Evolutionary conservation across 2,113 vertebrate species (phyloP).

Genomic region (Phoxinus phoxinus): DNA sequence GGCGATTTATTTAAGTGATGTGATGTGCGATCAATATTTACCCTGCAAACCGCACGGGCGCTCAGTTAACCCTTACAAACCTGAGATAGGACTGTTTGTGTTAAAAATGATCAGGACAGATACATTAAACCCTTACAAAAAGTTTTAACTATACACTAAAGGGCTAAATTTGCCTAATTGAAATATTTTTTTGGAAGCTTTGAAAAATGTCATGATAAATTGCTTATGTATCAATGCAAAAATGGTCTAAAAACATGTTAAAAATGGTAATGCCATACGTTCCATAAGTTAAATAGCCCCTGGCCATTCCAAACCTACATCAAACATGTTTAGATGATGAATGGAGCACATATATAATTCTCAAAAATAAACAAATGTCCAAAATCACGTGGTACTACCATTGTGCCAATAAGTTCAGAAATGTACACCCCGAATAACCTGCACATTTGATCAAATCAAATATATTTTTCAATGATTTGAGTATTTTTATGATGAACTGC

Average conservation of each 20-base stretch:
- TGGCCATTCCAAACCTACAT: not conserved
- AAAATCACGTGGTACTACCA: not conserved
- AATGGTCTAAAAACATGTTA: not conserved
- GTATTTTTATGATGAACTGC: not conserved
- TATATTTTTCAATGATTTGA: not conserved
- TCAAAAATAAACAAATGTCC: not conserved
- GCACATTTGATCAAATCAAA: not conserved
- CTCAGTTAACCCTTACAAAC: constrained; percentile 28
- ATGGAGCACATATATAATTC: not conserved
- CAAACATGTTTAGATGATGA: not conserved
- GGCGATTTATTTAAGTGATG: constrained; percentile 66
- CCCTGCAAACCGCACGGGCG: constrained; percentile 49
- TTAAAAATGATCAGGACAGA: not conserved
- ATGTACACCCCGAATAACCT: not conserved
- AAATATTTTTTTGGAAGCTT: too few relatives aligned
- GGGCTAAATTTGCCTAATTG: not conserved
- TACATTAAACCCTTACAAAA: not conserved
- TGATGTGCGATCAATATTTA: constrained; percentile 65
- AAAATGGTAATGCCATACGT: not conserved
- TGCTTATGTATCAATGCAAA: not conserved
- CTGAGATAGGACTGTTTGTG: not conserved
- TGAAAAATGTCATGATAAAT: too few relatives aligned
- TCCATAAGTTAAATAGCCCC: not conserved
- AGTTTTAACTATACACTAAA: not conserved
- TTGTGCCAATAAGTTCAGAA: too few relatives aligned